A percentile compares a stretch with the other conserved stretches of the same genome.
These are phyloP conservation scores for Dendrolimus pini DNA, from an alignment of 2,888 invertebrate genomes.

Conservation along the genomic window DNA sequence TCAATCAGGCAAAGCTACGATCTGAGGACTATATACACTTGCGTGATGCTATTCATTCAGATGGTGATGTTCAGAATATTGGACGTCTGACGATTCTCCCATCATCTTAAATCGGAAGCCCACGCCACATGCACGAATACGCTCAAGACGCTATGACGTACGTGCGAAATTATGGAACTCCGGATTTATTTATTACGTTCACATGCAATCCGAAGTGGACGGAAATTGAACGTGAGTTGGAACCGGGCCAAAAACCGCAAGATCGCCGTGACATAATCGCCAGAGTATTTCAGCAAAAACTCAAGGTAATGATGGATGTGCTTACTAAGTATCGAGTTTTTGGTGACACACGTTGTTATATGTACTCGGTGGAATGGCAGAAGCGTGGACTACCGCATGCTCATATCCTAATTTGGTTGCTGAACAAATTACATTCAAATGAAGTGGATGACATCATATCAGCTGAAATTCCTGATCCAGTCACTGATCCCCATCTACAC, in stretches of 20 bases:
- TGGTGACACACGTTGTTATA: conserved; percentile 13
- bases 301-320: conserved; percentile 10
- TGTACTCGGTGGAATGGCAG: conserved; percentile 6
- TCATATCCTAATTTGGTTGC: conserved; percentile 1
- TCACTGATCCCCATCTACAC: conserved; percentile 16
- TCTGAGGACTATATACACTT: conserved; percentile 18
- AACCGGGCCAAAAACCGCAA: conserved; percentile 10
- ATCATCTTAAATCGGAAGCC: conserved; percentile 26
- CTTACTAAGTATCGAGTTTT: conserved; percentile 13
- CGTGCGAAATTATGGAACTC: conserved; percentile 8
- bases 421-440: conserved; percentile 2
- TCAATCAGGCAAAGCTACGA: conserved; percentile 17
- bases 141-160: conserved; percentile 37
- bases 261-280: conserved; percentile 17
- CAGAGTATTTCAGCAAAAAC: conserved; percentile 15
- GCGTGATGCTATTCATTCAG: conserved; percentile 15
- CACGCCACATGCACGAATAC: conserved; percentile 38
- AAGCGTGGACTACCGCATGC: conserved; percentile 14
- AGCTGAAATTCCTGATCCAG: conserved; percentile 13
- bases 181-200: conserved; percentile 3
- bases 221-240: conserved; percentile 2
- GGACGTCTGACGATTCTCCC: conserved; percentile 6
- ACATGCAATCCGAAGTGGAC: conserved; percentile 7
- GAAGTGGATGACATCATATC: conserved; percentile 3
- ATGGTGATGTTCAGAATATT: conserved; percentile 3